phyloP scores from a whole-genome alignment of 2,888 invertebrate species.

The Opisthograptis luteolata region DNA sequence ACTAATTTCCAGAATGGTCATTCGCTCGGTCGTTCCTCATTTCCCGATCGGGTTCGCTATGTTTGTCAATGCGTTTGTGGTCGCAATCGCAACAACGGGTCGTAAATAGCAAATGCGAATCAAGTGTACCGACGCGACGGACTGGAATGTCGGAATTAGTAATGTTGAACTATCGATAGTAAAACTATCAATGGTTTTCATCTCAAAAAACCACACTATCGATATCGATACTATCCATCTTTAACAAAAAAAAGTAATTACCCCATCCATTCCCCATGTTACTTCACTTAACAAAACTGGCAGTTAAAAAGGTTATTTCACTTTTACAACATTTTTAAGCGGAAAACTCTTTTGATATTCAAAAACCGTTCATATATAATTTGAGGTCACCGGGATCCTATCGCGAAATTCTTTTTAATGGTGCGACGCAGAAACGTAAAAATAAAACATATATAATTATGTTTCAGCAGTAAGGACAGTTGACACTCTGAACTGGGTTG shows the following conservation, averaged over 20 bases:
- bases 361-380: slow-evolving; percentile 31
- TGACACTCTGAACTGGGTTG: neutral
- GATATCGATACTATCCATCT: neutral
- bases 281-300: slow-evolving; percentile 16
- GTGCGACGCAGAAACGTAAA: slow-evolving; percentile 28
- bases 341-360: slow-evolving; percentile 30
- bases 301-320: slow-evolving; percentile 24
- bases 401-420: slow-evolving; percentile 35
- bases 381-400: slow-evolving; percentile 27
- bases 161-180: neutral
- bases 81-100: neutral
- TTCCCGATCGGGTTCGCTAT: neutral
- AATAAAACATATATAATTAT: slow-evolving; percentile 20
- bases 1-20: neutral
- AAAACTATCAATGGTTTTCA: too few species aligned
- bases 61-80: slow-evolving; percentile 7
- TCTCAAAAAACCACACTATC: too few species aligned
- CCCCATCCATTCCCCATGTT: slow-evolving; percentile 7
- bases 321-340: slow-evolving; percentile 24
- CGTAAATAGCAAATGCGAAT: too few species aligned
- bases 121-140: too few species aligned
- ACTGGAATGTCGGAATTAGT: too few species aligned
- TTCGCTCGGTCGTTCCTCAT: slow-evolving; percentile 7
- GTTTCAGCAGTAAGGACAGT: slow-evolving; percentile 6
- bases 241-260: slow-evolving; percentile 6